phyloP scores from a whole-genome alignment of 2,888 invertebrate genomes.

The Hoplodrina blanda region DNA sequence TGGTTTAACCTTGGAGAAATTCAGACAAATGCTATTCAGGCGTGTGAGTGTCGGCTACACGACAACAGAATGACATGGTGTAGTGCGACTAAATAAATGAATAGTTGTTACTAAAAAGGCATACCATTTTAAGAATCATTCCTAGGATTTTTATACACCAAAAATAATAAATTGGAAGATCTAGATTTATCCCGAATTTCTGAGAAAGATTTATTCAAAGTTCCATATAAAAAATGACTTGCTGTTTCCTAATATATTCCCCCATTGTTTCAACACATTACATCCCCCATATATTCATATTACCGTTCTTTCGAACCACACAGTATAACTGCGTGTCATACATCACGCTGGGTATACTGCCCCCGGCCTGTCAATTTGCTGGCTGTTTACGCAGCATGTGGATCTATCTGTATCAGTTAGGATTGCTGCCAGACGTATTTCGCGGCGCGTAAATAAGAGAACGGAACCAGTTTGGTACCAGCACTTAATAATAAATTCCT shows the following conservation, averaged over 20 bases:
- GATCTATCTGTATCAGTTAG: conserved; percentile 67
- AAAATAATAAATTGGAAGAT: neutral
- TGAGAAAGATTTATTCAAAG: conserved; percentile 39
- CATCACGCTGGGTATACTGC: conserved; percentile 27
- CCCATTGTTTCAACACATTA: conserved; percentile 41
- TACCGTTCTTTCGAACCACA: conserved; percentile 38
- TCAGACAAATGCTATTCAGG: too few relatives aligned
- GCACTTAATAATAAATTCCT: conserved; percentile 73
- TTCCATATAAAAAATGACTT: conserved; percentile 27
- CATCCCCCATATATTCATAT: conserved; percentile 41
- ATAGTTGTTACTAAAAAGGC: too few relatives aligned
- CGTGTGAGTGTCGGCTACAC: too few relatives aligned
- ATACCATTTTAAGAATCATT: too few relatives aligned
- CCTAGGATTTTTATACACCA: neutral
- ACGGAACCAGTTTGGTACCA: conserved; percentile 62
- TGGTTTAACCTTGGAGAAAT: too few relatives aligned
- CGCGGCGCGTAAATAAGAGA: conserved; percentile 64
- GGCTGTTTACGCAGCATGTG: conserved; percentile 56
- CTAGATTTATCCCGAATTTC: neutral
- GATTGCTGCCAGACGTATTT: conserved; percentile 64
- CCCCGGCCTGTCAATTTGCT: conserved; percentile 49
- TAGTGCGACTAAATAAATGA: too few relatives aligned
- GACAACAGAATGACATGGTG: too few relatives aligned
- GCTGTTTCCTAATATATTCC: conserved; percentile 31
- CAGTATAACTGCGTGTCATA: conserved; percentile 11